Conservation (phyloP, 2,888 invertebrate species). For the Litoditis marina region DNA sequence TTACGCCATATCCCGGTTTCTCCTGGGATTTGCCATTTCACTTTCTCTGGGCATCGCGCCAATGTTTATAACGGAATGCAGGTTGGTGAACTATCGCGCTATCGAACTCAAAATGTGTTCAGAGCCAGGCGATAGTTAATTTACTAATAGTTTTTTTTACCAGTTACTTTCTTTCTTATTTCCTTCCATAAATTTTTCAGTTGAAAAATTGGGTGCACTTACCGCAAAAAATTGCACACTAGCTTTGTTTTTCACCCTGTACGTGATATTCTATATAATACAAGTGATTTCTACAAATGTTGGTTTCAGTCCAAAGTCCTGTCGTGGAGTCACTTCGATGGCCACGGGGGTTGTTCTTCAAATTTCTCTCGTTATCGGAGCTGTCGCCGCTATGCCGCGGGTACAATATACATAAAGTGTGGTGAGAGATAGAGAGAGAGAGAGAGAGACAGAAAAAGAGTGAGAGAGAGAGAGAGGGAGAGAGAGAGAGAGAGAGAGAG, state of each 20-base stretch:
- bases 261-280: too few species aligned
- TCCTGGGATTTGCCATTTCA: constrained; percentile 37
- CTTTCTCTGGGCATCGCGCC: constrained; percentile 35
- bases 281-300: too few species aligned
- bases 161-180: too few species aligned
- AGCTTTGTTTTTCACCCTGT: too few species aligned
- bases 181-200: too few species aligned
- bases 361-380: constrained; percentile 36
- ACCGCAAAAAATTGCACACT: too few species aligned
- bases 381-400: constrained; percentile 45
- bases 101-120: too few species aligned
- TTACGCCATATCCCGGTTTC: constrained; percentile 35
- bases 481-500: not conserved
- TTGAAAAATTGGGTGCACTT: too few species aligned
- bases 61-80: constrained; percentile 43
- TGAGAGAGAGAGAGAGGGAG: not conserved
- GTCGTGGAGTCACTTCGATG: constrained; percentile 47
- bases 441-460: not conserved
- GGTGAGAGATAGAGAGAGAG: not conserved
- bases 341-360: constrained; percentile 49
- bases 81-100: not conserved
- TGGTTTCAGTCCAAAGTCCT: constrained; percentile 31
- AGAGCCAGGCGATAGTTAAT: too few species aligned
- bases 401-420: constrained; percentile 4
- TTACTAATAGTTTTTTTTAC: too few species aligned